Base-by-base conservation (phyloP, 2,888 invertebrate genomes). In the Meiosimyza decipiens region DNA sequence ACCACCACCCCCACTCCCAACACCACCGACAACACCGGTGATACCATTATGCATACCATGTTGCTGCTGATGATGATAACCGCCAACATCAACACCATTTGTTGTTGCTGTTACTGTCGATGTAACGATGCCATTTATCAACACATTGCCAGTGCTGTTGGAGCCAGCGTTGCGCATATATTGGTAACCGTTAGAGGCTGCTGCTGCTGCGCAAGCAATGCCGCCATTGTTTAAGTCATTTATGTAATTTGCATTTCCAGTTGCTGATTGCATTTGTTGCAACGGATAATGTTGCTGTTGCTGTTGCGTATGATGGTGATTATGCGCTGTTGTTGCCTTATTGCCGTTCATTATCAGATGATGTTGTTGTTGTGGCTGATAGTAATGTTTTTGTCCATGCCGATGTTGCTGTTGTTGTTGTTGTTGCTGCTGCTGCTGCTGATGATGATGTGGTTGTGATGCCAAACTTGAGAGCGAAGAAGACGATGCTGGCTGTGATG, bases 401-500 rank as follows among this genome's bases (percentile, higher is more conserved):
- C 62, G 69, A 50, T 72, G 71, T n/a, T 72, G 70, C n/a, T 71
- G 73, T 6, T 66, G 71, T 59, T 75, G 76, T 15, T 65, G 73
- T 22, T 22, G n/a, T n/a, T n/a, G n/a, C n/a, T n/a, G n/a, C 57
- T 71, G 77, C 66, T 74, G 77, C 63, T 73, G 75, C 47, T 62
- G 83, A 50, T 75, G 79, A 72, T 83, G 82, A 71, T 82, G 82
- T 33, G 84, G 81, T 72, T 86, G 86, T n/a, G 86, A 85, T 16
- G 84, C 84, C 72, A 85, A 78, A 75, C 83, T 84, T 16, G 85
- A 85, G 33, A 86, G 79, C 49, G 86, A 86, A 52, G 85, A 86
- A 16, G 85, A 84, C 9, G 85, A 86, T 0, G 86, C 84, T 22
- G 85, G 86, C 76, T 86, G 86, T 16, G 85, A 85, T 71, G 85